Percentiles rank a stretch among this genome's conserved stretches.
These are phyloP conservation scores for Phoeniculus purpureus DNA, from an alignment of 2,797 vertebrate species.

Conservation along the genomic window DNA sequence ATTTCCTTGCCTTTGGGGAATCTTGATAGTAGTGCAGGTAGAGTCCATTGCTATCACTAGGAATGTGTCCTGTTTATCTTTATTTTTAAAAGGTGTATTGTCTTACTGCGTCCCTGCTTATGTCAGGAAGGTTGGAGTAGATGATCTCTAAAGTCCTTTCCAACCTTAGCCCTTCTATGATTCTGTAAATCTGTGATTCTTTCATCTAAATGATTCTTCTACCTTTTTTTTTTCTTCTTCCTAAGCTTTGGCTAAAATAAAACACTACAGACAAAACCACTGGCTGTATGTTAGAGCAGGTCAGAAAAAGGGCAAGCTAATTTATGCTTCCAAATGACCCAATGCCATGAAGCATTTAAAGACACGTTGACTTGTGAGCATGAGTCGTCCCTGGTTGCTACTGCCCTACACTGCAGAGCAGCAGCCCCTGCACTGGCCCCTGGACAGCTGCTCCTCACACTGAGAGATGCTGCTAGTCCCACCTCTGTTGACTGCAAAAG, in stretches of 20 bases:
- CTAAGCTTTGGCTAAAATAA: slow-evolving; percentile 17
- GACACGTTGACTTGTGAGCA: not conserved
- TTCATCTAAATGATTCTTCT: too few relatives aligned
- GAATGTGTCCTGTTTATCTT: not conserved
- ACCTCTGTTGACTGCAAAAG: not conserved
- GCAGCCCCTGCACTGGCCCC: not conserved
- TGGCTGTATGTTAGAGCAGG: slow-evolving; percentile 8
- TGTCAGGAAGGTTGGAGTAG: too few relatives aligned
- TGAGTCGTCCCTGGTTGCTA: not conserved
- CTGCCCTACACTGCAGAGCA: not conserved
- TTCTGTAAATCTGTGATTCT: not conserved
- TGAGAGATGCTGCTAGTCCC: not conserved
- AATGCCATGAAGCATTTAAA: slow-evolving; percentile 8
- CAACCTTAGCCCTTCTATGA: too few relatives aligned
- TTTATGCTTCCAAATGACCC: slow-evolving; percentile 44
- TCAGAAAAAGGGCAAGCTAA: slow-evolving; percentile 48
- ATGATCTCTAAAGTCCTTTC: too few relatives aligned
- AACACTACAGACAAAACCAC: not conserved
- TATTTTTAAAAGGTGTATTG: not conserved
- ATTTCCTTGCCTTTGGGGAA: not conserved
- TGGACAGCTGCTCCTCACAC: not conserved
- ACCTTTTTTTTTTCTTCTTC: not conserved
- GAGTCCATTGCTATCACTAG: not conserved
- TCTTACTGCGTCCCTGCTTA: not conserved
- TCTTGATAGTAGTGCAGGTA: not conserved